These are phyloP conservation scores for Pseudorhiza aurosa DNA, from an alignment of 30 jellyfish, hydroid and myxozoan genomes.

Conservation along the genomic window DNA sequence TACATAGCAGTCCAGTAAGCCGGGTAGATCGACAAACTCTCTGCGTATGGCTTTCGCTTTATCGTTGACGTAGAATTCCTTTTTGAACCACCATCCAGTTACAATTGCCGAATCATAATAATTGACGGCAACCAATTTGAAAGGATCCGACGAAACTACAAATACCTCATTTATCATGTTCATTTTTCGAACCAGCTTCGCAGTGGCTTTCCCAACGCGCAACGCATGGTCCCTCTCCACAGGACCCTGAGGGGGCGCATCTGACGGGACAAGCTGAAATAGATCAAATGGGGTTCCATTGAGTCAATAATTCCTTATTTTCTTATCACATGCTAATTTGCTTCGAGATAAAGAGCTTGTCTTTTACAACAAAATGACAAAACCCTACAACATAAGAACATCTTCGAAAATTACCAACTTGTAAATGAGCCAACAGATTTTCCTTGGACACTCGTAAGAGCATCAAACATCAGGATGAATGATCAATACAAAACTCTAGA, in stretches of 20 bases:
- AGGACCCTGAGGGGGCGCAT: conserved; percentile 79
- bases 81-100: conserved; percentile 82
- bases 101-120: conserved; percentile 56
- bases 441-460: too few relatives aligned
- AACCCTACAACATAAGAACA: too few relatives aligned
- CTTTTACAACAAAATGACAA: too few relatives aligned
- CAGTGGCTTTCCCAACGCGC: conserved; percentile 53
- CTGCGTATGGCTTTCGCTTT: conserved; percentile 57
- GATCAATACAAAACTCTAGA: too few relatives aligned
- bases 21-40: conserved; percentile 74
- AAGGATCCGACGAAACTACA: conserved; percentile 81
- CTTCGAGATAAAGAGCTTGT: too few relatives aligned
- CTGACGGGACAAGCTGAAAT: conserved; percentile 70
- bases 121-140: conserved; percentile 50
- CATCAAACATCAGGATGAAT: too few relatives aligned
- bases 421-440: too few relatives aligned
- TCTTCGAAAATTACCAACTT: too few relatives aligned
- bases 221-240: conserved; percentile 67
- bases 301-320: too few relatives aligned
- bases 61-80: conserved; percentile 34
- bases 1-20: conserved; percentile 66
- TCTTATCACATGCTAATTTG: too few relatives aligned
- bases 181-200: conserved; percentile 59
- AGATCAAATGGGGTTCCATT: too few relatives aligned
- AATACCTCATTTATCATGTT: conserved; percentile 74